Conservation (phyloP, 2,797 vertebrate genomes). For the Pseudochaenichthys georgianus region DNA sequence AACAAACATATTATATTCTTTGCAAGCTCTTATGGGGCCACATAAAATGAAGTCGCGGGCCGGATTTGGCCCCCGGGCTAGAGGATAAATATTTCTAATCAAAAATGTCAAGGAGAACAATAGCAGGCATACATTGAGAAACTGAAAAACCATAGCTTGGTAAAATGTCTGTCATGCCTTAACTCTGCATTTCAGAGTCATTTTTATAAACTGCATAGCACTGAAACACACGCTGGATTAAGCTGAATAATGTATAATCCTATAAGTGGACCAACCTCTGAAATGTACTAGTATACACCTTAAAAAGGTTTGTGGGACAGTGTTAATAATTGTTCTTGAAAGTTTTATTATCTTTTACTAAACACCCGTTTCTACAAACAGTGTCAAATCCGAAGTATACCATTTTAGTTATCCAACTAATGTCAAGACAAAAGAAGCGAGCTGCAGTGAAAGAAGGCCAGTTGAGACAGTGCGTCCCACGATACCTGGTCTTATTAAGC, state of each 20-base stretch:
- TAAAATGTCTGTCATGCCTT: background rate
- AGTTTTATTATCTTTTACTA: background rate
- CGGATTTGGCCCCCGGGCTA: too few species aligned
- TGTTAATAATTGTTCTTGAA: background rate
- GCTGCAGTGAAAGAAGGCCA: slow-evolving; percentile 37
- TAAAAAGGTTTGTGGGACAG: background rate
- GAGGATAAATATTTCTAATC: background rate
- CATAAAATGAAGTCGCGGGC: too few species aligned
- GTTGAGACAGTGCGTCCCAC: slow-evolving; percentile 64
- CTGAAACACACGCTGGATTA: background rate
- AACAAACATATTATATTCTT: too few species aligned
- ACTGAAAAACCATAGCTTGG: background rate
- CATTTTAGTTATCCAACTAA: slow-evolving; percentile 32
- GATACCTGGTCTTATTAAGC: slow-evolving; percentile 77
- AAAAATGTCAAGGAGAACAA: slow-evolving; percentile 3
- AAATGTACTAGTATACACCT: background rate
- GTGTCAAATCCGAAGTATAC: slow-evolving; percentile 1
- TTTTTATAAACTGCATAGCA: background rate
- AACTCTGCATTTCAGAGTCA: background rate
- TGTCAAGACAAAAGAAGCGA: slow-evolving; percentile 43
- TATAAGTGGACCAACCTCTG: background rate
- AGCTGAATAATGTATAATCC: background rate
- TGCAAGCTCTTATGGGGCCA: too few species aligned
- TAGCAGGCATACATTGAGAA: background rate
- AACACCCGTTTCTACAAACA: background rate